Evolutionary conservation across 2,113 vertebrate species (phyloP), one percentile per base, ranked within the genome.

Genomic region (Puffinus mauretanicus): DNA sequence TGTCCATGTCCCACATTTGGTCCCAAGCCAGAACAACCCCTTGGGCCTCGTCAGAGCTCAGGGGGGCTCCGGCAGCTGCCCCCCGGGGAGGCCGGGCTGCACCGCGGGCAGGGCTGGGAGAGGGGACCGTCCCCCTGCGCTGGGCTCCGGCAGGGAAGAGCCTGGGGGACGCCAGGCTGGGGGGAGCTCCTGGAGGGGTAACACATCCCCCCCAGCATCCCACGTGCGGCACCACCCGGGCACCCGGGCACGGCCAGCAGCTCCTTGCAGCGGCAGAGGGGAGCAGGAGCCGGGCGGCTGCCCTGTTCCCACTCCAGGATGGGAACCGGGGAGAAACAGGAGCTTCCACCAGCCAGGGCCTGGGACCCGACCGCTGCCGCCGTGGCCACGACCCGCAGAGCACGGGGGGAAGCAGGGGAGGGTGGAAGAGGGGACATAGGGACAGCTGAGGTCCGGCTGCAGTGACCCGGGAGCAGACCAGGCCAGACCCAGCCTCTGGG

Each of bases 221-320:
- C 1, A 1, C 4, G 29, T 13, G n/a, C 1, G 2, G 57, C 73
- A 22, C 7, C 3, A 2, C 9, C 64, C 3, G 1, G 26, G 38
- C 29, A 18, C 25, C 32, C 8, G 1, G 3, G 60, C 60, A 16
- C 22, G 1, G 75, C 75, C 15, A 1, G 47, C 40, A 11, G 32
- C 78, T 29, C 51, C 40, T 6, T 5, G 44, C 34, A 7, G 57
- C 4, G 2, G 22, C 22, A 17, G 38, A 66, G 51, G 25, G 20
- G 42, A 58, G 61, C 29, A 25, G 25, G 46, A 52, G 46, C 46
- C 2, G 2, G n/a, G 40, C 3, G 6, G 42, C 15, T 6, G 26
- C 69, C 30, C 69, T 3, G 26, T 8, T 25, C 24, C 36, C 3
- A 4, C 52, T 42, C 42, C 42, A 6, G 29, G 30, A 12, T 13